Conservation (phyloP, 2,888 invertebrate species). For the Acanthosepion esculentum region DNA sequence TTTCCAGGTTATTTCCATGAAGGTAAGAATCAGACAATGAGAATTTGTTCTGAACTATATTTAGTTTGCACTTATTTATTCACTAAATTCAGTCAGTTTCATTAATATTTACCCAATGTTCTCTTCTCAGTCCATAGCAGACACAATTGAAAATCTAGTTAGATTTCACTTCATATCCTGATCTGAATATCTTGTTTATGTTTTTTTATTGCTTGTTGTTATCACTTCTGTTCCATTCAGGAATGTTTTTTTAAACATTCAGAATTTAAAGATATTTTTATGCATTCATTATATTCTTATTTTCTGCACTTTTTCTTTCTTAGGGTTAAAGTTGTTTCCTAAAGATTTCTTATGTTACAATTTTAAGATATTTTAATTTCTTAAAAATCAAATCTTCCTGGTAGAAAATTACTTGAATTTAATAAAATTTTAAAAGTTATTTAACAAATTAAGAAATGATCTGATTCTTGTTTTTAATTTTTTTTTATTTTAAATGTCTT, state of each 20-base stretch:
- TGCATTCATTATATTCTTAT: neutral
- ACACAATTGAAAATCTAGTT: neutral
- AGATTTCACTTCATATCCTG: neutral
- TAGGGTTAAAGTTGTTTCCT: neutral
- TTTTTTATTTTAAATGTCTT: too few species aligned
- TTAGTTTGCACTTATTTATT: constrained; percentile 4
- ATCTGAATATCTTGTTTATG: neutral
- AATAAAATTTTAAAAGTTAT: too few species aligned
- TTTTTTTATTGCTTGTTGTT: neutral
- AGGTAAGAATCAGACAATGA: constrained; percentile 36
- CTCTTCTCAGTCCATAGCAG: neutral
- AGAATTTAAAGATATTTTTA: neutral
- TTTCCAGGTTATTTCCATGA: constrained; percentile 44
- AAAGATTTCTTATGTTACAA: neutral
- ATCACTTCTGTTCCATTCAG: neutral
- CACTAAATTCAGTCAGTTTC: constrained; percentile 8
- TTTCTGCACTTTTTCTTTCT: neutral
- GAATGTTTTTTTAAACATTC: neutral
- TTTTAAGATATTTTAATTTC: neutral
- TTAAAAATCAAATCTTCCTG: neutral
- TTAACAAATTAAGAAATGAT: neutral
- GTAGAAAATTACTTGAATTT: too few species aligned
- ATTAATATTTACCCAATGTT: neutral
- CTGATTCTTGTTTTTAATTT: neutral
- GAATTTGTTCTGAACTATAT: neutral